Percentiles rank a stretch among this genome's conserved stretches.
These are phyloP conservation scores for Anodontia alba DNA, from an alignment of 2,888 invertebrate genomes.

Conservation along the genomic window DNA sequence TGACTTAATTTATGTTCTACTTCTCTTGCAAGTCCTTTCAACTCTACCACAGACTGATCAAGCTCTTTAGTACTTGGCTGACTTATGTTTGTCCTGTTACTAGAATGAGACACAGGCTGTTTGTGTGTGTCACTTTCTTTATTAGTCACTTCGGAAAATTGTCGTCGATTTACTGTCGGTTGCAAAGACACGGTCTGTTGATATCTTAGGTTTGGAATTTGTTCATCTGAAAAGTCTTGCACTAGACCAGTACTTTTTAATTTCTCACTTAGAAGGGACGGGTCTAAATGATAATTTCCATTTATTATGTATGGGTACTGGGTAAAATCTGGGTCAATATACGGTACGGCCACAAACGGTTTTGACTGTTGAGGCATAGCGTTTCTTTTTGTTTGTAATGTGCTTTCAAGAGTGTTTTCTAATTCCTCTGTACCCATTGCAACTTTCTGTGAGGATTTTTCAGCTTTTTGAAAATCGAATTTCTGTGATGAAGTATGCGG, in stretches of 20 bases:
- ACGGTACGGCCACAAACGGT: slow-evolving; percentile 40
- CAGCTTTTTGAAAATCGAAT: slow-evolving; percentile 47
- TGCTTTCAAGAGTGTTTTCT: background rate
- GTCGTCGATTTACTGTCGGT: slow-evolving; percentile 7
- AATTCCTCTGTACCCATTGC: background rate
- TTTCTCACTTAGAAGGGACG: slow-evolving; percentile 75
- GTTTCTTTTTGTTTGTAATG: background rate
- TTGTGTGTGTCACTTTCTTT: slow-evolving; percentile 20
- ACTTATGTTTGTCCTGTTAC: slow-evolving; percentile 29
- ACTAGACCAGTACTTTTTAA: slow-evolving; percentile 78
- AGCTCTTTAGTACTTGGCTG: slow-evolving; percentile 47
- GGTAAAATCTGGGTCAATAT: slow-evolving; percentile 67
- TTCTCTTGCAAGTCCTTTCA: slow-evolving; percentile 75
- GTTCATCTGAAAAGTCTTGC: slow-evolving; percentile 52
- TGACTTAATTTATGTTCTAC: slow-evolving; percentile 75
- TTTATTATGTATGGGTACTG: slow-evolving; percentile 72
- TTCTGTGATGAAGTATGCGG: slow-evolving; percentile 54
- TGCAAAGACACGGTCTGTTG: background rate
- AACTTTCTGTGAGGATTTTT: slow-evolving; percentile 10
- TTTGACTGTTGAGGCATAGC: slow-evolving; percentile 21
- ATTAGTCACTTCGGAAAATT: background rate
- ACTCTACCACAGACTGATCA: slow-evolving; percentile 75
- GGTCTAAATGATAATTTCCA: slow-evolving; percentile 79
- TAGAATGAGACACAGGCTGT: background rate
- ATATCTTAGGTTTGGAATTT: background rate